These are phyloP conservation scores for Muscicapa adusta DNA, from an alignment of 2,113 vertebrate species.

Conservation along the genomic window DNA sequence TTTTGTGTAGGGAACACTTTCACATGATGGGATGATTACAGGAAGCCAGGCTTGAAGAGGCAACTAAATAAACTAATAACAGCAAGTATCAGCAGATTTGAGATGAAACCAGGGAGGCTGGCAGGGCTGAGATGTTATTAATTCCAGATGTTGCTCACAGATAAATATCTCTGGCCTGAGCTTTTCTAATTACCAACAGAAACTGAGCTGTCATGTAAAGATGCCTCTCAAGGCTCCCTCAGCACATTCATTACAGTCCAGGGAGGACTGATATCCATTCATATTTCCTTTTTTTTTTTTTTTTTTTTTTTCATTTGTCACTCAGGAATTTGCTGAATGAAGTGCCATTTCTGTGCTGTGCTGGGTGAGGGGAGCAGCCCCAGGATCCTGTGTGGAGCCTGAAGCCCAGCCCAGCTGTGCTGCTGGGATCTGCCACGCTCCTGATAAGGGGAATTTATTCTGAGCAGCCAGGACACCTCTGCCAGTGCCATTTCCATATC, in stretches of 20 bases:
- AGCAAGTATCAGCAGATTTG: conserved; percentile 28
- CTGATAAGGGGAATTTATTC: neutral
- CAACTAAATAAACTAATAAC: conserved; percentile 11
- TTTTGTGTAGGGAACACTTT: neutral
- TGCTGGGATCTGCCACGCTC: neutral
- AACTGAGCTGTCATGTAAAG: neutral
- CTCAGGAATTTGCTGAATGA: neutral
- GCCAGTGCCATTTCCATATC: conserved; percentile 41
- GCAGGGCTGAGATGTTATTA: neutral
- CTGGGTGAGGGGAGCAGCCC: neutral
- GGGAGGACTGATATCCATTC: neutral
- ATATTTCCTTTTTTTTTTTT: neutral
- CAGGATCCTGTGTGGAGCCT: neutral
- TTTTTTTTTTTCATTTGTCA: neutral
- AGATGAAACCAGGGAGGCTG: conserved; percentile 23
- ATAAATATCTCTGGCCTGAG: conserved; percentile 15
- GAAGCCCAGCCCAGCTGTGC: neutral
- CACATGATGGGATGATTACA: neutral
- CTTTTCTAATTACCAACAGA: conserved; percentile 27
- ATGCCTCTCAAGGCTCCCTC: neutral
- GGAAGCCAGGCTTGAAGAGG: neutral
- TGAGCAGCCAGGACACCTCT: conserved; percentile 8
- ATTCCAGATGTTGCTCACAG: conserved; percentile 9
- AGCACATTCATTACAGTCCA: neutral
- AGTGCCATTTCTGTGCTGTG: neutral